Evolutionary conservation across 2,113 vertebrate genomes (phyloP).

Genomic region (Pimephales promelas): DNA sequence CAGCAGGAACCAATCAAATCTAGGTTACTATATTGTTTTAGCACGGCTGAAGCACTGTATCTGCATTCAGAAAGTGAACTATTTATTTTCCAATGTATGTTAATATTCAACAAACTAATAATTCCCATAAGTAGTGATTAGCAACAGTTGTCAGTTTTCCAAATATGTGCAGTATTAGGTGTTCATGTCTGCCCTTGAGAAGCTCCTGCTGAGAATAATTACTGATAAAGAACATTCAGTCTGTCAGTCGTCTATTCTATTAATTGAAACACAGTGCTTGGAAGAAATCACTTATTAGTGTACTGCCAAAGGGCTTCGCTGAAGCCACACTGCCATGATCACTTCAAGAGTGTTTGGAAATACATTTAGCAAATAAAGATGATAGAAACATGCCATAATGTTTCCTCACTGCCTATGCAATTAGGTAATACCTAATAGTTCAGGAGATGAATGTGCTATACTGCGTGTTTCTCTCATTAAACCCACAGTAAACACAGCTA

Average conservation of each 20-base stretch:
- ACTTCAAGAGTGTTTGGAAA: background rate
- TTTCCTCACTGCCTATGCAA: background rate
- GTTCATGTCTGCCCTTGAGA: background rate
- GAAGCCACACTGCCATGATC: background rate
- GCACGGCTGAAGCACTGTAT: background rate
- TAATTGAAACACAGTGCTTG: conserved; percentile 45
- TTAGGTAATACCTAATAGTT: background rate
- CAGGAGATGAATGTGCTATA: background rate
- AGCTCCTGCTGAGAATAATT: conserved; percentile 36
- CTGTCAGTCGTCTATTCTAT: conserved; percentile 24
- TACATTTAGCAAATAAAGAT: conserved; percentile 23
- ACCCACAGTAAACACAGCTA: background rate
- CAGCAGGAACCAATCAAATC: no score
- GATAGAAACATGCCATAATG: background rate
- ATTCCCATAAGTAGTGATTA: background rate
- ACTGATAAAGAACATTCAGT: conserved; percentile 26
- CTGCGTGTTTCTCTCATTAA: background rate
- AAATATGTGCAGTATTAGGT: background rate
- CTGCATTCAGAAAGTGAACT: background rate
- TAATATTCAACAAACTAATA: background rate
- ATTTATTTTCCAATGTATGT: background rate
- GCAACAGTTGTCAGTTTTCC: background rate
- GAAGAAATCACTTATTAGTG: conserved; percentile 42
- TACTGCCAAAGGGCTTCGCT: conserved; percentile 26
- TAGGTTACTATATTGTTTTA: no score